Percentiles rank a stretch among this genome's conserved stretches.
These are phyloP conservation scores for Coreius guichenoti DNA, from an alignment of 2,797 vertebrate species.

Conservation along the genomic window DNA sequence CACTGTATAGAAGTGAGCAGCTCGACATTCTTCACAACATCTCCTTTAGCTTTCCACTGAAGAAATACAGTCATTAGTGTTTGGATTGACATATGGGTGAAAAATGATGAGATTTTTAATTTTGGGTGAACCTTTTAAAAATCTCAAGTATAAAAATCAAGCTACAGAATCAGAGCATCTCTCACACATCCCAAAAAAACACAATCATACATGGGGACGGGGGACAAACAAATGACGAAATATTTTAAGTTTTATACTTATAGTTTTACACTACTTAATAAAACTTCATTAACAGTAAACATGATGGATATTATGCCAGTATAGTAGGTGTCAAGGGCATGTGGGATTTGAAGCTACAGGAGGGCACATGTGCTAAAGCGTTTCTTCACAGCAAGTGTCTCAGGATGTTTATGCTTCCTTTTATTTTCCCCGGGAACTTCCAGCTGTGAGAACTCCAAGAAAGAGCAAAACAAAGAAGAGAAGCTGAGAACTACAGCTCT, in stretches of 20 bases:
- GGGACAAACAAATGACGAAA: conserved; percentile 30
- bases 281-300: background rate
- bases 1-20: background rate
- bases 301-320: background rate
- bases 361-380: conserved; percentile 27
- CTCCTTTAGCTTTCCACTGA: background rate
- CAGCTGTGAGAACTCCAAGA: conserved; percentile 27
- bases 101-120: background rate
- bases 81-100: background rate
- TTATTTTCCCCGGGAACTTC: conserved; percentile 29
- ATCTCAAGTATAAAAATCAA: background rate
- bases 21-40: background rate
- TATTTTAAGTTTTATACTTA: background rate
- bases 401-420: conserved; percentile 24
- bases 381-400: conserved; percentile 31
- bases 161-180: conserved; percentile 28
- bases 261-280: conserved; percentile 14
- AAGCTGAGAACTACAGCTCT: conserved; percentile 5
- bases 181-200: background rate
- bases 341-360: conserved; percentile 18
- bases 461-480: conserved; percentile 13
- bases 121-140: conserved; percentile 1
- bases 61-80: background rate
- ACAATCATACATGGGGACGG: conserved; percentile 40
- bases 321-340: conserved; percentile 16